These are phyloP conservation scores for Pimephales promelas DNA, from an alignment of 2,113 vertebrate genomes.

Conservation along the genomic window DNA sequence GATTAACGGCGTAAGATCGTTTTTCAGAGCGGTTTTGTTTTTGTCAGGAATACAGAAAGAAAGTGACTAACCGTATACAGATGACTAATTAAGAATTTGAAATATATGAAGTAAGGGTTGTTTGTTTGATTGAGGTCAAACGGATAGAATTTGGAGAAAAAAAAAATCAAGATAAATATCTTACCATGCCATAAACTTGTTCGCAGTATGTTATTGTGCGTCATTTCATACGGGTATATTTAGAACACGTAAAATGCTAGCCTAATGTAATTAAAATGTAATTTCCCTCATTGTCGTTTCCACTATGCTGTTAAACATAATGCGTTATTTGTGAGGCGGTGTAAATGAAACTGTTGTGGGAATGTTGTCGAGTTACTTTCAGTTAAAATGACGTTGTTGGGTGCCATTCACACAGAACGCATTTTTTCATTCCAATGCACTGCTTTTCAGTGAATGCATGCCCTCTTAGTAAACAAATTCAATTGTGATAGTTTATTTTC, in stretches of 20 bases:
- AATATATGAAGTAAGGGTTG: neutral
- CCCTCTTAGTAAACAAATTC: neutral
- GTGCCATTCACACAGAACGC: no score
- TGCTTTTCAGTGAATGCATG: neutral
- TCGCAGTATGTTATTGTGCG: no score
- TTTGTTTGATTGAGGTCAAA: neutral
- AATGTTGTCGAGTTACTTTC: neutral
- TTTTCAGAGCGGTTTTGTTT: neutral
- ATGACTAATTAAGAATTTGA: neutral
- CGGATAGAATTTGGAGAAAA: neutral
- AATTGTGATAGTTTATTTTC: neutral
- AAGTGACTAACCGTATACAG: neutral
- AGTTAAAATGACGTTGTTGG: neutral
- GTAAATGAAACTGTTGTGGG: neutral
- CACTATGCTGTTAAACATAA: neutral
- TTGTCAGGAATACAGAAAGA: conserved; percentile 9
- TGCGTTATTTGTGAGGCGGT: neutral
- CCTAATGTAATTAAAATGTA: neutral
- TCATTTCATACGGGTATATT: neutral
- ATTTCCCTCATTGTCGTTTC: neutral
- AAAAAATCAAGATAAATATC: no score
- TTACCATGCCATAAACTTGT: no score
- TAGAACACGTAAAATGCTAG: neutral
- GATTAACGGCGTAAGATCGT: conserved; percentile 11
- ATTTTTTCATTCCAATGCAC: neutral